Evolutionary conservation across 2,113 vertebrate species (phyloP), one percentile per base, ranked within the genome.

Genomic region (Podarcis muralis): DNA sequence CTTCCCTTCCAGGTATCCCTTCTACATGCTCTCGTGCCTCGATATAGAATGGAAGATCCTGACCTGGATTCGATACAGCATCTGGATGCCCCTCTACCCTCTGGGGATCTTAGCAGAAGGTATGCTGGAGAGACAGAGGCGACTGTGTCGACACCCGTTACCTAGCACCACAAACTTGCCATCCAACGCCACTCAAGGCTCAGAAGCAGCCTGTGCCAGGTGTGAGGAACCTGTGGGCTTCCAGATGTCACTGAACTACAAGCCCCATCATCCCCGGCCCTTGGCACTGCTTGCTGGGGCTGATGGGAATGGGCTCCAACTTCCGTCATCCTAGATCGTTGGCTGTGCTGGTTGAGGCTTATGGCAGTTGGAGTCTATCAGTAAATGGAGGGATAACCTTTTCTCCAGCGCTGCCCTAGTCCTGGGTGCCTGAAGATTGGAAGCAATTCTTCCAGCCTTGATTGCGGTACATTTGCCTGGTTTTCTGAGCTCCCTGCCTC

Each of bases 11-110:
- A 99, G 99, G 97, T 99, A 99, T 94, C 98, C 99, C 0, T 99
- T 98, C 96, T 99, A 99, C 96, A 99, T 99, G 98, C 97, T 99
- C 80, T 95, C 96, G 72, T 99, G 98, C 95, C 95, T 98, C 1
- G 97, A 98, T 62, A 98, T 98, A n/a, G 98, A 99, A 87, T 99
- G 98, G 99, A 98, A 98, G 94, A 94, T 96, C 30, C 97, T 99
- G 32, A 99, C 98, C 0, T 99, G 99, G 99, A 96, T 99, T 84
- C 97, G 98, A 11, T 99, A 99, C 95, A 98, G 97, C 16, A 74
- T 97, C 92, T 99, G 98, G 98, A 99, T 99, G 78, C 99, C 98
- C 5, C 43, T 98, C 2, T 99, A 99, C 88, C 99, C 99, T 16
- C 93, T 99, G 30, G 98, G 98, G 65, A 96, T 95, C 75, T 89